Conservation (phyloP, 2,797 vertebrate species). For the Sylvia borin region DNA sequence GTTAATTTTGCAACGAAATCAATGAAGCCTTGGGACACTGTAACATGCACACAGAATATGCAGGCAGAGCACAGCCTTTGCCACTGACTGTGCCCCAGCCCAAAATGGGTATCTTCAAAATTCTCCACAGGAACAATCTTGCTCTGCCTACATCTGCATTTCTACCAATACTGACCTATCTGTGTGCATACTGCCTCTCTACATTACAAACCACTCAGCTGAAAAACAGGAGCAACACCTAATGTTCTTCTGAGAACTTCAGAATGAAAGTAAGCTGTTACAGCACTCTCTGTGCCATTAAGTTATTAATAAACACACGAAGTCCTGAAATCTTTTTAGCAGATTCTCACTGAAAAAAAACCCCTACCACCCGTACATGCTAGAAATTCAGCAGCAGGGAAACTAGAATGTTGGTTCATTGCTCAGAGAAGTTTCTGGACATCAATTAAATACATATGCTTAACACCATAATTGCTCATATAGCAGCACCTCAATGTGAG, state of each 20-base stretch:
- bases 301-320: conserved; percentile 23
- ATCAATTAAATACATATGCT: neutral
- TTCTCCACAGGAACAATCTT: neutral
- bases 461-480: neutral
- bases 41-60: neutral
- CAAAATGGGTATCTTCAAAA: conserved; percentile 3
- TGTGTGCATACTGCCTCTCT: neutral
- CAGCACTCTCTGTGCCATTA: neutral
- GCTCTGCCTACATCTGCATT: neutral
- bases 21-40: neutral
- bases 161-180: neutral
- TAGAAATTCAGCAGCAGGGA: neutral
- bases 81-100: neutral
- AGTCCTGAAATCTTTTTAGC: neutral
- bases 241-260: conserved; percentile 15
- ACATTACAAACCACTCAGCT: neutral
- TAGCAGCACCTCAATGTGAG: neutral
- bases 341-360: neutral
- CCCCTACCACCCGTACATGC: neutral
- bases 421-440: neutral
- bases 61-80: neutral
- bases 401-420: neutral
- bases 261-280: neutral
- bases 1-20: conserved; percentile 37
- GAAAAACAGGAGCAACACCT: neutral